Conservation (phyloP, 2,888 invertebrate genomes). For the Hanleya hanleyi region DNA sequence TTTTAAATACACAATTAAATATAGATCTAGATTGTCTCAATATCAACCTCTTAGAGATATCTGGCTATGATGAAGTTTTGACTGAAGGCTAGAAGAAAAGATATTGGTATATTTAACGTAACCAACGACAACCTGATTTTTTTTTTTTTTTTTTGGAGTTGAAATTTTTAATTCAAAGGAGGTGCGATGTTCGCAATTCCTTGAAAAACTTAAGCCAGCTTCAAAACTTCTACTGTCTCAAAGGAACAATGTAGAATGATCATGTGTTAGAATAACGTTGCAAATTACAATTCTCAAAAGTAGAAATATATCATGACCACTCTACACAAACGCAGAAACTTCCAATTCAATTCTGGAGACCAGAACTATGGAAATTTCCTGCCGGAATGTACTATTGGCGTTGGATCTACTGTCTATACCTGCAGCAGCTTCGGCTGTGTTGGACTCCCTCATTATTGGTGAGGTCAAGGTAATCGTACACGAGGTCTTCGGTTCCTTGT, state of each 20-base stretch:
- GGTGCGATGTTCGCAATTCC: too few relatives aligned
- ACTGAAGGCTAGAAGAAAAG: too few relatives aligned
- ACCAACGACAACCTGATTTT: too few relatives aligned
- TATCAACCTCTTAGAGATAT: too few relatives aligned
- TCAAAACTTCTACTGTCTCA: not conserved
- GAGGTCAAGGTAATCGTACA: constrained; percentile 94
- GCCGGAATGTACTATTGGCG: not conserved
- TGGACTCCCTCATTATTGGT: constrained; percentile 88
- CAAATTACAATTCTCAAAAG: constrained; percentile 14
- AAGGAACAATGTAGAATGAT: constrained; percentile 41
- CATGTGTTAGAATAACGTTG: constrained; percentile 25
- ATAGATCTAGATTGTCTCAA: too few relatives aligned
- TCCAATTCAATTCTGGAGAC: not conserved
- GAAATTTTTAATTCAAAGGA: too few relatives aligned
- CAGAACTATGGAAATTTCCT: not conserved
- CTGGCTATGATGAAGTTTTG: too few relatives aligned
- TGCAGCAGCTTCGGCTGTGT: constrained; percentile 42
- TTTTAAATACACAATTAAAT: too few relatives aligned
- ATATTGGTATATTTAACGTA: too few relatives aligned
- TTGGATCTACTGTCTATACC: not conserved
- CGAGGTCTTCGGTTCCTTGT: constrained; percentile 76
- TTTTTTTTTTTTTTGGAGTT: too few relatives aligned
- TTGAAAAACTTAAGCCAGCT: constrained; percentile 1
- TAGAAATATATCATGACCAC: constrained; percentile 49
- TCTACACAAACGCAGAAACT: constrained; percentile 37